Base-by-base conservation (phyloP, 2,113 vertebrate species). In the Tylochromis polylepis region DNA sequence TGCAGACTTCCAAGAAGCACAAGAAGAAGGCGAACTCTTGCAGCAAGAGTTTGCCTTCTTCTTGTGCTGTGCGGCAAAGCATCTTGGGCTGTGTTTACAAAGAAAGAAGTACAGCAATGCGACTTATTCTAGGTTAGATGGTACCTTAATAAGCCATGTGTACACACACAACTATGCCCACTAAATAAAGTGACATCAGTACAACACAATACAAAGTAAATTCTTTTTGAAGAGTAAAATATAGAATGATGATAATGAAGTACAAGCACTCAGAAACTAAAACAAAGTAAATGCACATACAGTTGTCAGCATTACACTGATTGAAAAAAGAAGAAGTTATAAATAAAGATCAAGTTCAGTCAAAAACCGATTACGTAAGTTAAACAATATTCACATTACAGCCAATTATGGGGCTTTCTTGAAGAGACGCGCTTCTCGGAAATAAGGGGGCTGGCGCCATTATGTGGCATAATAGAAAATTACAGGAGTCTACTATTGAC, bases 361-460 rank as follows among this genome's bases (percentile, higher is more conserved):
- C n/a, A 79, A n/a, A n/a, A 62, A 9, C 2, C 27, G 46, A 67
- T 20, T 11, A 24, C 15, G 2, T 34, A 34, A 15, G 5, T 24
- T n/a, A 36, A 2, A 14, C 70, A 36, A 14, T 7, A 4, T 51
- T 77, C 51, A 55, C 49, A 7, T 65, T 49, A 15, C 11, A 36
- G 18, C 10, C n/a, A 7, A 27, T 24, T 4, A 6, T 1, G 8
- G 2, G 18, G 4, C 56, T 12, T 11, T 51, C 65, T 14, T 70
- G 34, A 77, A 43, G 65, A 10, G 15, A n/a, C 43, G 11, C 5
- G 36, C 22, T 78, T 80, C 16, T 9, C 78, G 57, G 62, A 91
- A 92, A 89, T 56, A 60, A 79, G 83, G 87, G 49, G 79, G 82
- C 18, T 93, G 90, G 92, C 92, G 95, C 94, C 95, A n/a, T 80